Evolutionary conservation across 2,888 invertebrate species (phyloP).

Genomic region (Aelia acuminata): DNA sequence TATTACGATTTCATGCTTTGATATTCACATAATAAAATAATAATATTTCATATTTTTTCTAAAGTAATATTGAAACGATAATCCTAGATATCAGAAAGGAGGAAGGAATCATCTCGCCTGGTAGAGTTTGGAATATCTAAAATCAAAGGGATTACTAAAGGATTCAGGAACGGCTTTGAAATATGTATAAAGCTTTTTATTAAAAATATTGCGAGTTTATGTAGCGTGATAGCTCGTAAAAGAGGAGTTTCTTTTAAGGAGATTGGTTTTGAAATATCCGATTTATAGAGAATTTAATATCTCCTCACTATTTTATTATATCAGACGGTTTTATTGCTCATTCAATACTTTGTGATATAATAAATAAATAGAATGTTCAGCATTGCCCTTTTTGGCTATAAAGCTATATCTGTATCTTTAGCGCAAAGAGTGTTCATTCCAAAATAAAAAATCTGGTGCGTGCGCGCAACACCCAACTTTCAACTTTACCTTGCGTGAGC

Average conservation of each 20-base stretch:
- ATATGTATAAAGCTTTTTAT: neutral
- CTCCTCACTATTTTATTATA: neutral
- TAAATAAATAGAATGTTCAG: too few relatives aligned
- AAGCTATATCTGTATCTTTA: too few relatives aligned
- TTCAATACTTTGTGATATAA: too few relatives aligned
- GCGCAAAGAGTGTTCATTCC: too few relatives aligned
- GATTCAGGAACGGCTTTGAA: neutral
- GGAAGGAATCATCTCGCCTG: neutral
- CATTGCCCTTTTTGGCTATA: too few relatives aligned
- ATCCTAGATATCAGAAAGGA: neutral
- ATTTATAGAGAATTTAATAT: neutral
- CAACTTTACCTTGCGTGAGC: too few relatives aligned
- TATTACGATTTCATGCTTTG: too few relatives aligned
- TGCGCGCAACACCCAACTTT: too few relatives aligned
- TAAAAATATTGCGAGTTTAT: neutral
- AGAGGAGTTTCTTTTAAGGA: neutral
- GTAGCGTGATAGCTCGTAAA: neutral
- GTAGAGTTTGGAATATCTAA: neutral
- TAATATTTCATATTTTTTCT: too few relatives aligned
- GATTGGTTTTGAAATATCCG: neutral
- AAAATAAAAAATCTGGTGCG: too few relatives aligned
- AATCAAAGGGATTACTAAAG: neutral
- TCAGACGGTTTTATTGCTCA: neutral
- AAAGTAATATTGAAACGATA: neutral
- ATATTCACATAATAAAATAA: too few relatives aligned